These are phyloP conservation scores for Drosophila putrida DNA, from an alignment of 2,888 invertebrate genomes.

Conservation along the genomic window DNA sequence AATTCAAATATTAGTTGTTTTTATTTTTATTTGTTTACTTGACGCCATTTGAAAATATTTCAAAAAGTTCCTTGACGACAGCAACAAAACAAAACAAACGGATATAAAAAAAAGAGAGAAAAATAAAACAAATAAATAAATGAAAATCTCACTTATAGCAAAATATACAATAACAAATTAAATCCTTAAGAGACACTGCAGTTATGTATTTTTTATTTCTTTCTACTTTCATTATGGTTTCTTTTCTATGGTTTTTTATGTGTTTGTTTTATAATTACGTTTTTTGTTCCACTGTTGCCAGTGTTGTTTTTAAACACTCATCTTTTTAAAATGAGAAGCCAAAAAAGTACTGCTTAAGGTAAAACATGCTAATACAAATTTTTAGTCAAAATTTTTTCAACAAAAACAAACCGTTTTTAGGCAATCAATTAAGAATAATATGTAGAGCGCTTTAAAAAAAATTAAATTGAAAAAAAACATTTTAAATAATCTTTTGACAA, in stretches of 20 bases:
- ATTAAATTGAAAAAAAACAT: not conserved
- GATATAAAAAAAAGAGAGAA: slow-evolving; percentile 22
- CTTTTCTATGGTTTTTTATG: slow-evolving; percentile 26
- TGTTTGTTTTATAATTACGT: slow-evolving; percentile 44
- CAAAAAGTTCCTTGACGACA: slow-evolving; percentile 72
- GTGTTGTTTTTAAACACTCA: slow-evolving; percentile 35
- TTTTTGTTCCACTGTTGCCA: slow-evolving; percentile 48
- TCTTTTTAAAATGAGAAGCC: slow-evolving; percentile 38
- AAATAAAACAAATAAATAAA: slow-evolving; percentile 20
- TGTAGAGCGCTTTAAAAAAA: slow-evolving; percentile 43
- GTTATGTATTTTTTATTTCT: slow-evolving; percentile 9
- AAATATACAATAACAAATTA: slow-evolving; percentile 65
- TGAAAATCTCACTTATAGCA: slow-evolving; percentile 49
- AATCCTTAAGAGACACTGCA: slow-evolving; percentile 19
- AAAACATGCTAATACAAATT: slow-evolving; percentile 81
- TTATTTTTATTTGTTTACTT: slow-evolving; percentile 36
- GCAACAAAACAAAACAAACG: slow-evolving; percentile 27
- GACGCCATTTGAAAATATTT: slow-evolving; percentile 76
- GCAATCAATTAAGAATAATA: slow-evolving; percentile 46
- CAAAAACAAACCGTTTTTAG: slow-evolving; percentile 62
- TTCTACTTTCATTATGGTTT: slow-evolving; percentile 8
- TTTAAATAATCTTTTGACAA: slow-evolving; percentile 12
- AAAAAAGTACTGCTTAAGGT: slow-evolving; percentile 34
- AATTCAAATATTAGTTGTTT: slow-evolving; percentile 59
- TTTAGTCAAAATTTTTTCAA: slow-evolving; percentile 83